Percentiles rank a stretch among this genome's conserved stretches.
Evolutionary conservation across 2,888 invertebrate species (phyloP).

Genomic region (Chironomus riparius): DNA sequence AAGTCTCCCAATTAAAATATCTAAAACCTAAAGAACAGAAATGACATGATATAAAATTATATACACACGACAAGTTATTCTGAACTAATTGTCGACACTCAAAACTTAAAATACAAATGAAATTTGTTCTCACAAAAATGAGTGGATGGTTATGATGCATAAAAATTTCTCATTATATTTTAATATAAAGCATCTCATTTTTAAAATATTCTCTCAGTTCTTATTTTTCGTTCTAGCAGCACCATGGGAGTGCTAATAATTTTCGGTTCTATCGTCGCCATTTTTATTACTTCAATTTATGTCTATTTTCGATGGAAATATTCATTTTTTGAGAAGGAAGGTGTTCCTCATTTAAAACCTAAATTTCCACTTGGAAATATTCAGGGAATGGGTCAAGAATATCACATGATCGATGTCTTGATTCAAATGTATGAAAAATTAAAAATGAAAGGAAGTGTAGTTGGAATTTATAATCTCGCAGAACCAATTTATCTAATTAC

Average conservation of each 20-base stretch:
- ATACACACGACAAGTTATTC: too few species aligned
- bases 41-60: too few species aligned
- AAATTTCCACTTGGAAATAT: background rate
- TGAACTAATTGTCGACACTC: too few species aligned
- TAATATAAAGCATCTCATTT: too few species aligned
- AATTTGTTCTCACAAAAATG: too few species aligned
- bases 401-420: background rate
- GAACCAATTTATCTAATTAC: background rate
- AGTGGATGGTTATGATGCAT: too few species aligned
- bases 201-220: background rate
- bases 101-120: too few species aligned
- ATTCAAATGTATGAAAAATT: background rate
- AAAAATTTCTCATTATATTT: too few species aligned
- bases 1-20: too few species aligned
- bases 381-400: background rate
- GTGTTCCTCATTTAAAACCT: background rate
- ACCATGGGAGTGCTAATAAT: background rate
- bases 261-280: background rate
- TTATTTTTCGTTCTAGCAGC: background rate
- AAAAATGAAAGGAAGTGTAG: constrained; percentile 17
- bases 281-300: background rate
- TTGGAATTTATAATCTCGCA: constrained; percentile 11
- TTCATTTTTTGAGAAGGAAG: background rate
- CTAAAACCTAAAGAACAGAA: too few species aligned
- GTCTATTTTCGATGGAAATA: background rate